These are phyloP conservation scores for Lacerta agilis DNA, from an alignment of 2,797 vertebrate species.

Conservation along the genomic window DNA sequence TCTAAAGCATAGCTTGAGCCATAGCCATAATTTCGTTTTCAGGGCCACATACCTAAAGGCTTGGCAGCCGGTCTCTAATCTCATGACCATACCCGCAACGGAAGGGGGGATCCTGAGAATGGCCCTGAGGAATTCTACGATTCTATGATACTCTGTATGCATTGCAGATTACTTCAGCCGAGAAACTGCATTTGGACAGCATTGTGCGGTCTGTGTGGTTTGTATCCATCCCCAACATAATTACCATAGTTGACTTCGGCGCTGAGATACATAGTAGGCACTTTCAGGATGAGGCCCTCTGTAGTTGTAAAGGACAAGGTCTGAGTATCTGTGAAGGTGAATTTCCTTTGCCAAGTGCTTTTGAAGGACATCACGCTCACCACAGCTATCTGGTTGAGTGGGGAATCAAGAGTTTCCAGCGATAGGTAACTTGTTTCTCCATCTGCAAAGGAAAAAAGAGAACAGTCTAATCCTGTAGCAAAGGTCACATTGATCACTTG, in stretches of 20 bases:
- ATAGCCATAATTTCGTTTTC: too few relatives aligned
- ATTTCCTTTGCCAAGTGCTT: conserved; percentile 88
- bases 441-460: conserved; percentile 61
- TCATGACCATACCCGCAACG: too few relatives aligned
- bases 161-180: background rate
- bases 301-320: conserved; percentile 84
- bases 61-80: too few relatives aligned
- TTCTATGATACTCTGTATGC: too few relatives aligned
- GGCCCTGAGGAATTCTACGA: too few relatives aligned
- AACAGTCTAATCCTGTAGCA: background rate
- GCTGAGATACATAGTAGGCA: conserved; percentile 90
- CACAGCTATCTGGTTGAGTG: conserved; percentile 79
- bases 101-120: too few relatives aligned
- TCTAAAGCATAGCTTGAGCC: too few relatives aligned
- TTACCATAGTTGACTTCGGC: conserved; percentile 90
- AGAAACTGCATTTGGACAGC: background rate
- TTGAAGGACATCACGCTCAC: conserved; percentile 87
- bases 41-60: too few relatives aligned
- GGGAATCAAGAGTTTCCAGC: conserved; percentile 50
- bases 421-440: conserved; percentile 45
- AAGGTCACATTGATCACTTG: background rate
- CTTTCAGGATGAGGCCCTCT: conserved; percentile 82
- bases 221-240: conserved; percentile 12
- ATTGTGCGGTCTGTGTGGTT: background rate
- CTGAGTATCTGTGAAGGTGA: conserved; percentile 84